Percentiles rank a stretch among this genome's conserved stretches.
These are phyloP conservation scores for Diplosoma virens DNA, from an alignment of 23 tunicate species.

Conservation along the genomic window DNA sequence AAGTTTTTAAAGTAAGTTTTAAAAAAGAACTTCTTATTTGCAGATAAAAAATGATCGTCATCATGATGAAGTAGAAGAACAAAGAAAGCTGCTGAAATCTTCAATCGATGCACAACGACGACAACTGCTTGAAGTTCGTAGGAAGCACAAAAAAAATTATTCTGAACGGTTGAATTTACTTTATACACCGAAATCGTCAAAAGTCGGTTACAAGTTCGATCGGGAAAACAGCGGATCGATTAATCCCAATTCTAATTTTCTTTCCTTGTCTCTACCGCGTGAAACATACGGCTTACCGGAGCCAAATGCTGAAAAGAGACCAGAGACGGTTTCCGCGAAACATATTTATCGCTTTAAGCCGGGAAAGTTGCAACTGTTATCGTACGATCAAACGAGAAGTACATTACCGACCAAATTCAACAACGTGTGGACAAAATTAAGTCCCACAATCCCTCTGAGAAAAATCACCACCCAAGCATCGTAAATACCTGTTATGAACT, in stretches of 20 bases:
- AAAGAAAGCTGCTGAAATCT: conserved; percentile 21
- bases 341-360: neutral
- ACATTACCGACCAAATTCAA: conserved; percentile 43
- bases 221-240: too few species aligned
- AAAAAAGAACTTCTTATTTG: neutral
- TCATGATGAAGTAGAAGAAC: conserved; percentile 20
- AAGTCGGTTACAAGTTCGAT: neutral
- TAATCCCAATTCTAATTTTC: too few species aligned
- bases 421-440: conserved; percentile 54
- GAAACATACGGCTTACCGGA: conserved; percentile 64
- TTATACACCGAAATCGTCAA: conserved; percentile 16
- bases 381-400: conserved; percentile 27
- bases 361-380: conserved; percentile 26
- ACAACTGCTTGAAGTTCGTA: conserved; percentile 47
- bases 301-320: neutral
- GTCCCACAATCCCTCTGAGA: conserved; percentile 7
- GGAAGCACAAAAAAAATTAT: conserved; percentile 25
- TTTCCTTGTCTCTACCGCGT: conserved; percentile 32
- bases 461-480: neutral
- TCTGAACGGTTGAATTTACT: conserved; percentile 20
- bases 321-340: conserved; percentile 12
- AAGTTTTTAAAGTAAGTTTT: too few species aligned
- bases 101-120: conserved; percentile 33
- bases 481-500: too few species aligned
- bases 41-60: conserved; percentile 30